Percentiles rank a stretch among this genome's conserved stretches.
Evolutionary conservation across 2,797 vertebrate genomes (phyloP).

Genomic region (Cuniculus paca): DNA sequence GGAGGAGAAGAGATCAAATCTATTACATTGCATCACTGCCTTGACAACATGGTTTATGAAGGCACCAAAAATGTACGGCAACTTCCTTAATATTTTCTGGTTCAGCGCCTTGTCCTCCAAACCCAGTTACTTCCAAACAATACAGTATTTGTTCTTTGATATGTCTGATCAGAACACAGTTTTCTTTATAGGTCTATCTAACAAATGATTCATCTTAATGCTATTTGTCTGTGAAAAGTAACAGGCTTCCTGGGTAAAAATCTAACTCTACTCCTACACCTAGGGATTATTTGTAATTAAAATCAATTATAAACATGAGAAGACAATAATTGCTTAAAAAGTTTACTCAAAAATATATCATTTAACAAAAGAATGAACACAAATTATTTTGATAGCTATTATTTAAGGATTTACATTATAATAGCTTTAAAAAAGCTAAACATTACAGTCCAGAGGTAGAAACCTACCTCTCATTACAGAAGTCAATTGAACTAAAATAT

Average conservation of each 20-base stretch:
- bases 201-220: conserved; percentile 46
- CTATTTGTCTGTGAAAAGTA: conserved; percentile 29
- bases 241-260: conserved; percentile 47
- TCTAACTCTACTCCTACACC: background rate
- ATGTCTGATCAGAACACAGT: conserved; percentile 2
- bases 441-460: background rate
- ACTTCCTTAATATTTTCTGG: background rate
- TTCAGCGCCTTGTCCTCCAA: conserved; percentile 2
- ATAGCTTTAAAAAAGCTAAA: conserved; percentile 35
- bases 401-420: background rate
- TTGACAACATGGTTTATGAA: background rate
- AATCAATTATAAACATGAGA: background rate
- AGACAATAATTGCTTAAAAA: background rate
- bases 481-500: background rate
- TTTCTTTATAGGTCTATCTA: background rate
- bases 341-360: background rate
- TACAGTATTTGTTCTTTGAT: conserved; percentile 42
- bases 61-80: background rate
- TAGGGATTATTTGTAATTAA: conserved; percentile 23
- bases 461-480: background rate
- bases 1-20: background rate
- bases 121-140: background rate
- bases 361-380: background rate
- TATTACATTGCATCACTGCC: background rate
- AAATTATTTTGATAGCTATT: background rate